phyloP scores from a whole-genome alignment of 1,140 invertebrate genomes.

The Eurosta solidaginis region DNA sequence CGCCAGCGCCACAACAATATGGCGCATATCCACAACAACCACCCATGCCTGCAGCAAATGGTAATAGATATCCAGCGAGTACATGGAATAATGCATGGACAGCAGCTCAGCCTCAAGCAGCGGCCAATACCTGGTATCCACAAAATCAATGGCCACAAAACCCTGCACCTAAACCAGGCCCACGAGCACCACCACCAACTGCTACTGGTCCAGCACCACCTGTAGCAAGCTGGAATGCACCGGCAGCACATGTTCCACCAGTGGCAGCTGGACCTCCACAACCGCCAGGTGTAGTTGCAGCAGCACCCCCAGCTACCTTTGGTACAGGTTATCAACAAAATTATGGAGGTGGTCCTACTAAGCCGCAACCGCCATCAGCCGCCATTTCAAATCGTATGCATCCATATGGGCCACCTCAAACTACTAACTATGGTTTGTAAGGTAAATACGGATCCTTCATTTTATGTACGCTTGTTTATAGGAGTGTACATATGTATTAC shows the following conservation, averaged over 20 bases:
- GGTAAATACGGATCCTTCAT: too few species aligned
- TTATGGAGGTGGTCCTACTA: constrained; percentile 72
- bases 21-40: constrained; percentile 42
- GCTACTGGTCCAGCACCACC: neutral
- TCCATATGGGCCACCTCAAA: too few species aligned
- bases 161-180: constrained; percentile 7
- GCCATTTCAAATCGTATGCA: constrained; percentile 65
- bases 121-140: constrained; percentile 47
- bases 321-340: constrained; percentile 76
- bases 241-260: neutral
- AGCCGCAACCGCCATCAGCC: constrained; percentile 65
- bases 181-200: neutral
- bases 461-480: too few species aligned
- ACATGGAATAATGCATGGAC: constrained; percentile 54
- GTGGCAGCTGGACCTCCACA: neutral
- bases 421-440: too few species aligned
- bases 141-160: constrained; percentile 54
- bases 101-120: constrained; percentile 40
- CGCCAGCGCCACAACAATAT: constrained; percentile 45
- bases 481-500: too few species aligned
- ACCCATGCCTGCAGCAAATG: constrained; percentile 46
- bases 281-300: constrained; percentile 37
- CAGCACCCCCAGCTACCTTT: constrained; percentile 66
- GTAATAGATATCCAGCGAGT: constrained; percentile 40
- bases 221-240: neutral